Evolutionary conservation across 2,113 vertebrate genomes (phyloP).

Genomic region (Thinocorus orbignyianus): DNA sequence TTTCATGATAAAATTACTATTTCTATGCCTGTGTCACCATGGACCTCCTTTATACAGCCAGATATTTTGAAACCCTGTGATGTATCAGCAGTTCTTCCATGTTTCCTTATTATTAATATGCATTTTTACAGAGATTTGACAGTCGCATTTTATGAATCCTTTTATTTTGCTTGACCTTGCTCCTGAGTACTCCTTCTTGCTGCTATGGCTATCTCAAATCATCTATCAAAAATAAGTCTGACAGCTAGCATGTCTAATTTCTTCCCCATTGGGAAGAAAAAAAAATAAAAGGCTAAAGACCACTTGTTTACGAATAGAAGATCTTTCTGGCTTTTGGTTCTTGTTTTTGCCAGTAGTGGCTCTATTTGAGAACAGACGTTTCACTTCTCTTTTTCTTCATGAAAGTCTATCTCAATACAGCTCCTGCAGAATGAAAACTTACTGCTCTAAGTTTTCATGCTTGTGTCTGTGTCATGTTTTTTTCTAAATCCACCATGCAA

Average conservation of each 20-base stretch:
- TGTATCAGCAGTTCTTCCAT: not conserved
- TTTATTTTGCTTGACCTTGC: not conserved
- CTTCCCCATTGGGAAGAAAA: not conserved
- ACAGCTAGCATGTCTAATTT: not conserved
- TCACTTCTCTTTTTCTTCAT: not conserved
- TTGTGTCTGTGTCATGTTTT: not conserved
- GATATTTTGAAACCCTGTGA: not conserved
- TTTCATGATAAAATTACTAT: not conserved
- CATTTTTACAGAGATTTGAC: not conserved
- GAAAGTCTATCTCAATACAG: not conserved
- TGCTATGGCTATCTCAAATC: not conserved
- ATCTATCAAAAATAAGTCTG: not conserved
- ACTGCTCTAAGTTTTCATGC: not conserved
- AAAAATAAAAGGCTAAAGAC: not conserved
- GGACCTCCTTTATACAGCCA: not conserved
- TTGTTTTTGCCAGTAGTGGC: not conserved
- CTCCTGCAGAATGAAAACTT: not conserved
- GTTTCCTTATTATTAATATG: not conserved
- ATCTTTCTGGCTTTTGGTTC: not conserved
- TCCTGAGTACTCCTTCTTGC: not conserved
- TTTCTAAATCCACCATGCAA: not conserved
- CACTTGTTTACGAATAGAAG: not conserved
- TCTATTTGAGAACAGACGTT: not conserved
- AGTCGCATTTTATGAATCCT: not conserved
- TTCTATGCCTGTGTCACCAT: not conserved